A percentile compares a stretch with the other conserved stretches of the same genome.
Evolutionary conservation across 2,888 invertebrate species (phyloP).

Genomic region (Leucophora obtusa): DNA sequence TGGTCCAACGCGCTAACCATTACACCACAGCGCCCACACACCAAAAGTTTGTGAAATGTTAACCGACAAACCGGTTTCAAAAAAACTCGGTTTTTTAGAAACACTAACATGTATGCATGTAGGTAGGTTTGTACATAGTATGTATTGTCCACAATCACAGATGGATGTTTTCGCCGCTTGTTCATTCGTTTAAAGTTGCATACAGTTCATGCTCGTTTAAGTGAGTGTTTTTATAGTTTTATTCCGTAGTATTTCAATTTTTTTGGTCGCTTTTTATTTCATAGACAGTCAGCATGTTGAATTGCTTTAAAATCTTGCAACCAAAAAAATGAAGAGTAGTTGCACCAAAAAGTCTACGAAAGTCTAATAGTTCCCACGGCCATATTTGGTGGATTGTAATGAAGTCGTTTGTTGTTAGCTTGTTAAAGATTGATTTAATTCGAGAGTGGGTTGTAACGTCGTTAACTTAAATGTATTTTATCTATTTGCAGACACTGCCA

Average conservation of each 20-base stretch:
- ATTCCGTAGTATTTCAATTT: not conserved
- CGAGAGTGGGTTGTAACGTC: constrained; percentile 63
- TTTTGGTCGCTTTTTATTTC: constrained; percentile 42
- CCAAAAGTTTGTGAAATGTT: too few species aligned
- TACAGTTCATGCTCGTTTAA: constrained; percentile 32
- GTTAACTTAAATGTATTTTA: constrained; percentile 61
- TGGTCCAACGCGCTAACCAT: too few species aligned
- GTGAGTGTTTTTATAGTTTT: constrained; percentile 47
- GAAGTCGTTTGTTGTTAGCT: constrained; percentile 65
- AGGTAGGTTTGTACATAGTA: constrained; percentile 10
- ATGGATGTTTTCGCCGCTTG: constrained; percentile 53
- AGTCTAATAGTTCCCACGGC: constrained; percentile 66
- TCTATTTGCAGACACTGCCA: constrained; percentile 40
- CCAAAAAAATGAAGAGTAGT: constrained; percentile 51
- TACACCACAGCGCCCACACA: too few species aligned
- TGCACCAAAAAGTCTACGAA: constrained; percentile 60
- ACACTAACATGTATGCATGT: not conserved
- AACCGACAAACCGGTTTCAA: too few species aligned
- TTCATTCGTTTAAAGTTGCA: constrained; percentile 11
- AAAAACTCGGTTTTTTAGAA: too few species aligned
- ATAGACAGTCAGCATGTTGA: constrained; percentile 50
- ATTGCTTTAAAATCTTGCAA: constrained; percentile 46
- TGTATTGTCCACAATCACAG: constrained; percentile 53
- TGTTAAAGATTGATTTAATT: constrained; percentile 63
- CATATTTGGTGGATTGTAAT: constrained; percentile 66